A percentile compares a stretch with the other conserved stretches of the same genome.
Conservation (phyloP, 2,113 vertebrate genomes). For the Anser cygnoides region DNA sequence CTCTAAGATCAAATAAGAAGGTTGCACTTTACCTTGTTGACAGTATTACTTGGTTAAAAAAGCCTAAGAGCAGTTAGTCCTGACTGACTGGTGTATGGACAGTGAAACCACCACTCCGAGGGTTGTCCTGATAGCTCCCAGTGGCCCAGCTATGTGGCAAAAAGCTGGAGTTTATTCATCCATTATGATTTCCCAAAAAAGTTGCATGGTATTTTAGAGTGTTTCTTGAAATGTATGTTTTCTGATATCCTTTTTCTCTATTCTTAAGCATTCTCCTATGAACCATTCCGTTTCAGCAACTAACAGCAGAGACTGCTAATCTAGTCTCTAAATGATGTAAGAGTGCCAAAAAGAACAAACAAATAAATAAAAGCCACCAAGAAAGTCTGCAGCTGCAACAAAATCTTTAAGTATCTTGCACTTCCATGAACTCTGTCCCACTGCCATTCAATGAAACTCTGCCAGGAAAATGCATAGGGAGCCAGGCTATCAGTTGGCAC, state of each 20-base stretch:
- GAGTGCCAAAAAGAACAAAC: background rate
- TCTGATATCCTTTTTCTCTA: background rate
- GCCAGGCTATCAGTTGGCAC: background rate
- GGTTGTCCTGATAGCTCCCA: background rate
- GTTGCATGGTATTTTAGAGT: background rate
- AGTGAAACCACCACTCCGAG: background rate
- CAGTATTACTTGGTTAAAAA: background rate
- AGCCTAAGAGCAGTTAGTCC: background rate
- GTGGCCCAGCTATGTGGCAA: background rate
- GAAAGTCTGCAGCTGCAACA: background rate
- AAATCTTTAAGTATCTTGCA: background rate
- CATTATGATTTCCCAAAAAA: background rate
- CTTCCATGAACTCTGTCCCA: background rate
- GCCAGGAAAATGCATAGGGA: background rate
- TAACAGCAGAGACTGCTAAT: background rate
- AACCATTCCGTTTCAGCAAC: background rate
- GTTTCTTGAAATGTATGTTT: background rate
- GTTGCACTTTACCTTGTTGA: background rate
- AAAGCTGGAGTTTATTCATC: background rate
- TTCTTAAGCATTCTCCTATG: background rate
- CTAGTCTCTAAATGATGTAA: background rate
- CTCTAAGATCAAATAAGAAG: fast-evolving
- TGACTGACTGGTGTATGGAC: background rate
- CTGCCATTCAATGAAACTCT: background rate
- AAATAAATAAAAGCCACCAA: background rate